phyloP scores from a whole-genome alignment of 2,888 invertebrate genomes.

The Epinotia brunnichana region DNA sequence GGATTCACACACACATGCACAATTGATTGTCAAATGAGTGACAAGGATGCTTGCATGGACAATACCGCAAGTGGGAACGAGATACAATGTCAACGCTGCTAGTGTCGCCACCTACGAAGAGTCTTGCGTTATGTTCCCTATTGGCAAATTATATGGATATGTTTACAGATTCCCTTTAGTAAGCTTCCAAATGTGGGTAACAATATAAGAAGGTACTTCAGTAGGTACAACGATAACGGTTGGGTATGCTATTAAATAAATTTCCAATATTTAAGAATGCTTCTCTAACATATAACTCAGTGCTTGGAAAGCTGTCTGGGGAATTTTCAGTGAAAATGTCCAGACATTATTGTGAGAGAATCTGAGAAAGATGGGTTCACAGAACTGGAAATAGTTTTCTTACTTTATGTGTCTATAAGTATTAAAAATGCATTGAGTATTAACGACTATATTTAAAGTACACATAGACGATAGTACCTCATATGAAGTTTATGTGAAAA shows the following conservation, averaged over 20 bases:
- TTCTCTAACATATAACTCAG: conserved; percentile 19
- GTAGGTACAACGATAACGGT: not conserved
- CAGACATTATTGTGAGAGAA: conserved; percentile 33
- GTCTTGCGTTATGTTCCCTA: too few species aligned
- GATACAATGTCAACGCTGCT: too few species aligned
- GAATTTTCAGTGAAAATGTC: conserved; percentile 30
- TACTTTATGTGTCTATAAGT: conserved; percentile 26
- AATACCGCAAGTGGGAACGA: too few species aligned
- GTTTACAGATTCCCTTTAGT: too few species aligned
- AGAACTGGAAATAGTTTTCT: conserved; percentile 34
- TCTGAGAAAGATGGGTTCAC: conserved; percentile 32
- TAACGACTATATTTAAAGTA: not conserved
- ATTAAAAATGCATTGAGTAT: conserved; percentile 1
- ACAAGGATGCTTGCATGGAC: too few species aligned
- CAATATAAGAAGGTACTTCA: not conserved
- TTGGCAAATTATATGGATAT: too few species aligned
- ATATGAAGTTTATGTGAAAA: too few species aligned
- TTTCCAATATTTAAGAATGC: conserved; percentile 23
- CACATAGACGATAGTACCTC: too few species aligned
- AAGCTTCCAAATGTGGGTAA: too few species aligned
- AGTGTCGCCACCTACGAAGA: too few species aligned
- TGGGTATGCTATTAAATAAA: conserved; percentile 18
- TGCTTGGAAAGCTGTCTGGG: conserved; percentile 24
- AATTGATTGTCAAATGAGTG: too few species aligned
- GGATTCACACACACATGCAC: too few species aligned